Conservation (phyloP, 1,140 invertebrate genomes). For the Zaprionus lachaisei region DNA sequence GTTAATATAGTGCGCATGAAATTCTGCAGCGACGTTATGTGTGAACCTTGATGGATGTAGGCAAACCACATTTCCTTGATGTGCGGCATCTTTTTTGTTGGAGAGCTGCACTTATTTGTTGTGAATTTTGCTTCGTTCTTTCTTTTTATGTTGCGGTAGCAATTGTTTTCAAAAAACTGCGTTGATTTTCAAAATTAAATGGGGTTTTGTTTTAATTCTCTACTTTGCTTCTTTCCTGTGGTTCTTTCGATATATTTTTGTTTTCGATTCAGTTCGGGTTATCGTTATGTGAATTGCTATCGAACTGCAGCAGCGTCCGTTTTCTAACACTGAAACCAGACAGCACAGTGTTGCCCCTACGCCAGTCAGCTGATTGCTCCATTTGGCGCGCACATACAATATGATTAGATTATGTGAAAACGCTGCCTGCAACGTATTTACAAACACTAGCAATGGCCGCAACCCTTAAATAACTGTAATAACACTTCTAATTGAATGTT, state of each 20-base stretch:
- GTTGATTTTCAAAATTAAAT: neutral
- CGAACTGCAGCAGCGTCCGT: neutral
- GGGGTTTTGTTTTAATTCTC: no score
- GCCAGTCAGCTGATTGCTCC: conserved; percentile 17
- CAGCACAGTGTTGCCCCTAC: conserved; percentile 21
- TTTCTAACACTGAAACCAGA: conserved; percentile 13
- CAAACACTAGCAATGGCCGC: neutral
- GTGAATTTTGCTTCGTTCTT: no score
- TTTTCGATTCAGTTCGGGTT: neutral
- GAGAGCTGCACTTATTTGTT: no score
- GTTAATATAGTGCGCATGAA: conserved; percentile 89
- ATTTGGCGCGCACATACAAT: conserved; percentile 30
- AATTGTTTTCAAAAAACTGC: conserved; percentile 9
- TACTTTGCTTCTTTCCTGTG: conserved; percentile 27
- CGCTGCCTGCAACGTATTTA: neutral
- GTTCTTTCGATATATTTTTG: conserved; percentile 2
- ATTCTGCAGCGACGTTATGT: conserved; percentile 87
- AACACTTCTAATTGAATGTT: conserved; percentile 29
- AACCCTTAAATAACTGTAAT: neutral
- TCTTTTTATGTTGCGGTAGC: neutral
- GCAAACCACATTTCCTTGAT: no score
- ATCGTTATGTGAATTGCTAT: conserved; percentile 8
- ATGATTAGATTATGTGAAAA: conserved; percentile 4
- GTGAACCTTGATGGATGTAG: conserved; percentile 88
- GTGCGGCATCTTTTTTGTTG: no score